These are phyloP conservation scores for Muricea muricata DNA, from an alignment of 92 coral and sea anemone species.

Conservation along the genomic window DNA sequence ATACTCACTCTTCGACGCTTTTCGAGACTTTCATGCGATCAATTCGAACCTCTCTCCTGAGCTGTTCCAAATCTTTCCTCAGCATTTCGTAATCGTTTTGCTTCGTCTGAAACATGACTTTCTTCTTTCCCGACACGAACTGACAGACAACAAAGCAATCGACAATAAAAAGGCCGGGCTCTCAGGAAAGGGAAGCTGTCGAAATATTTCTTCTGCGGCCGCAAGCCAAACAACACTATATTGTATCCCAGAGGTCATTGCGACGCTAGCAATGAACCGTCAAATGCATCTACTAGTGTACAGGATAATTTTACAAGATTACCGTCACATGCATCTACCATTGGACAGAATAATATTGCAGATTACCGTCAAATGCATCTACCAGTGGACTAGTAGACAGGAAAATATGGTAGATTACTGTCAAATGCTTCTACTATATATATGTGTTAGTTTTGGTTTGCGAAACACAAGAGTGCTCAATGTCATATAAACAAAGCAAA, in stretches of 20 bases:
- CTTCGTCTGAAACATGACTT: constrained; percentile 37
- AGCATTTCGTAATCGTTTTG: constrained; percentile 34
- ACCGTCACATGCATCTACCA: no score
- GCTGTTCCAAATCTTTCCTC: constrained; percentile 30
- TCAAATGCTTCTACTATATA: no score
- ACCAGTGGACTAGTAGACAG: no score
- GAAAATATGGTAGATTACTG: no score
- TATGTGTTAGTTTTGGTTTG: no score
- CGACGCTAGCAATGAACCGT: not conserved
- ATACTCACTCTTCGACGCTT: constrained; percentile 44
- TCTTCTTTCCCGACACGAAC: not conserved
- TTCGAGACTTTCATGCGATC: constrained; percentile 39
- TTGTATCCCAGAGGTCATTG: constrained; percentile 2
- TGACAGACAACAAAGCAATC: constrained; percentile 17
- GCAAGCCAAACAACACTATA: not conserved
- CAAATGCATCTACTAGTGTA: no score
- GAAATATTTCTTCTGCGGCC: not conserved
- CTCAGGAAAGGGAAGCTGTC: not conserved
- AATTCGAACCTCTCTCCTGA: constrained; percentile 24
- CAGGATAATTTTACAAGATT: no score
- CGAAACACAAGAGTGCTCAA: no score
- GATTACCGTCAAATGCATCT: no score
- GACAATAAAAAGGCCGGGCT: not conserved
- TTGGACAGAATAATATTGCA: no score
- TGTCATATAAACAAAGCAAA: no score